Conservation (phyloP, 2,888 invertebrate species). For the Spisula subtruncata region DNA sequence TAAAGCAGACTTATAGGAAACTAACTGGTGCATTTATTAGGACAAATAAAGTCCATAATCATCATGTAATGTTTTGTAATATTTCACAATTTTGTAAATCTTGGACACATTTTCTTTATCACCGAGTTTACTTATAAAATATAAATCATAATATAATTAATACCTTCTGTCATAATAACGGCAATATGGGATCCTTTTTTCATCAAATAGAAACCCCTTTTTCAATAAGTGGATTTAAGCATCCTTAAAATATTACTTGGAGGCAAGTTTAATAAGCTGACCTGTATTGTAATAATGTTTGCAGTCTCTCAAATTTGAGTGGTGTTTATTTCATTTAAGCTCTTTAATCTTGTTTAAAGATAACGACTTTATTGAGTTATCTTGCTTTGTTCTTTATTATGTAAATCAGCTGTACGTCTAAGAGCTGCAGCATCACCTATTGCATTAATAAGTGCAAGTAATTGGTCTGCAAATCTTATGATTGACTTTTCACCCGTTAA, state of each 20-base stretch:
- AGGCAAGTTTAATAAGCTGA: background rate
- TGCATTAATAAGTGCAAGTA: background rate
- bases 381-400: background rate
- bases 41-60: background rate
- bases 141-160: conserved; percentile 12
- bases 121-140: background rate
- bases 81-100: background rate
- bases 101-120: background rate
- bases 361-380: conserved; percentile 17
- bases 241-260: background rate
- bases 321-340: background rate
- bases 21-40: too few species aligned
- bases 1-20: too few species aligned
- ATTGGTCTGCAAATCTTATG: background rate
- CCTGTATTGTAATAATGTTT: background rate
- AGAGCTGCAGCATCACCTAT: background rate
- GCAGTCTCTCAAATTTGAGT: background rate
- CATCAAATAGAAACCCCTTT: background rate
- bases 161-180: background rate
- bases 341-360: background rate
- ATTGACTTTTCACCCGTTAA: background rate
- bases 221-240: background rate
- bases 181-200: background rate
- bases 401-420: background rate
- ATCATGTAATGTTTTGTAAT: background rate